Percentiles rank a stretch among this genome's conserved stretches.
Evolutionary conservation across 2,113 vertebrate species (phyloP).

Genomic region (Beaufortia kweichowensis): DNA sequence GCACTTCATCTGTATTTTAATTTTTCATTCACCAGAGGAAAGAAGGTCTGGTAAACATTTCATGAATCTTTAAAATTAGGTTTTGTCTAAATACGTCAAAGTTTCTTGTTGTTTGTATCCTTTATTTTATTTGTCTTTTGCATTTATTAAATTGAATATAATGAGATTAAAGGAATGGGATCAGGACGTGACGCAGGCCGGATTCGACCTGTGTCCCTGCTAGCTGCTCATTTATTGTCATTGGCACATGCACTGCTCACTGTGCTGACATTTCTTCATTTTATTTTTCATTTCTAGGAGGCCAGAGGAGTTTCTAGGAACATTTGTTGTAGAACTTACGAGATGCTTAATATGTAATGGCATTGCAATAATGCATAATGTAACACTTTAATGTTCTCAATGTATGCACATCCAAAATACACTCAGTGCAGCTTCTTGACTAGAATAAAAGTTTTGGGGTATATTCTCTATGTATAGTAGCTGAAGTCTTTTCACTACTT

Average conservation of each 20-base stretch:
- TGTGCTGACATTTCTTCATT: not conserved
- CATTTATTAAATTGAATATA: not conserved
- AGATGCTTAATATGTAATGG: too few species aligned
- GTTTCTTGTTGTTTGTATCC: not conserved
- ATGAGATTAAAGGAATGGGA: not conserved
- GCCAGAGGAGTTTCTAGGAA: not conserved
- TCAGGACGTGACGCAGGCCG: constrained; percentile 2
- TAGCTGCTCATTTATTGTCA: not conserved
- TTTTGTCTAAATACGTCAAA: too few species aligned
- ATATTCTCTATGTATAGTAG: not conserved
- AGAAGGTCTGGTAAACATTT: not conserved
- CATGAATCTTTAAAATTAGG: not conserved
- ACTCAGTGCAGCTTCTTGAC: not conserved
- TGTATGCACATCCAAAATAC: not conserved
- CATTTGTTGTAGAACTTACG: not conserved
- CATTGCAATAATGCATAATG: not conserved
- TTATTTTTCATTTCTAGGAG: not conserved
- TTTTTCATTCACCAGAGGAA: not conserved
- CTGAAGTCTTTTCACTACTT: too few species aligned
- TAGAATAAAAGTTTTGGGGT: not conserved
- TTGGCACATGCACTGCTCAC: not conserved
- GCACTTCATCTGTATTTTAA: not conserved
- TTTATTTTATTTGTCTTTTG: not conserved
- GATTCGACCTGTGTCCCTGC: not conserved
- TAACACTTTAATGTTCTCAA: not conserved